phyloP scores from a whole-genome alignment of 2,113 vertebrate genomes.

The Ifrita kowaldi region DNA sequence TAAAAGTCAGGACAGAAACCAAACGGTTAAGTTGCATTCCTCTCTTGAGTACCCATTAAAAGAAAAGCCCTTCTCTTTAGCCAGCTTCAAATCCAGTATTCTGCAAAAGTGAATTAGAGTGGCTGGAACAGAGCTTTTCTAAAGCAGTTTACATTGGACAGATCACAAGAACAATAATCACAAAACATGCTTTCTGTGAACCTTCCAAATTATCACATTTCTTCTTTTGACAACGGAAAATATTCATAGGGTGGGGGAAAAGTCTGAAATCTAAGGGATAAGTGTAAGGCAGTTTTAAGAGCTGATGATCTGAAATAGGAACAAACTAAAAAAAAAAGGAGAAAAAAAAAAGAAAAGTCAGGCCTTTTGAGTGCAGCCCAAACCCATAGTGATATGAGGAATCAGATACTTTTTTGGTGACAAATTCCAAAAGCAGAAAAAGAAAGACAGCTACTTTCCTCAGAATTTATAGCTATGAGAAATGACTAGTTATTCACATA shows the following conservation, averaged over 20 bases:
- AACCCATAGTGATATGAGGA: background rate
- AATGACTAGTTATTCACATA: background rate
- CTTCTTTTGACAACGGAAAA: slow-evolving; percentile 41
- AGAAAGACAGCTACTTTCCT: background rate
- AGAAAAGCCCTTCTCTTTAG: slow-evolving; percentile 30
- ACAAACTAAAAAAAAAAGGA: background rate
- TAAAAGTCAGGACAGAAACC: background rate
- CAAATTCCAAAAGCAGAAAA: background rate
- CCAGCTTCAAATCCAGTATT: slow-evolving; percentile 32
- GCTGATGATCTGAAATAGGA: background rate
- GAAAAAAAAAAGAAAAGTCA: background rate
- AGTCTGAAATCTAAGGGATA: background rate
- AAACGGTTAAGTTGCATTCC: background rate
- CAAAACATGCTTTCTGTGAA: slow-evolving; percentile 52
- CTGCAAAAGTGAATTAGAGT: slow-evolving; percentile 42
- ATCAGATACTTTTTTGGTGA: background rate
- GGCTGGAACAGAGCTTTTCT: slow-evolving; percentile 46
- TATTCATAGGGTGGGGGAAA: background rate
- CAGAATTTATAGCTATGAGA: background rate
- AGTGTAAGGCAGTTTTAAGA: background rate
- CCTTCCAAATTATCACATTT: slow-evolving; percentile 58
- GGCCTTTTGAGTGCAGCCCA: background rate
- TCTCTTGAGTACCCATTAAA: slow-evolving; percentile 10
- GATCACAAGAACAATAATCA: slow-evolving; percentile 59
- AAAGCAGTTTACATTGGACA: slow-evolving; percentile 59